Evolutionary conservation across 2,888 invertebrate genomes (phyloP).

Genomic region (Ormyrus pomaceus): DNA sequence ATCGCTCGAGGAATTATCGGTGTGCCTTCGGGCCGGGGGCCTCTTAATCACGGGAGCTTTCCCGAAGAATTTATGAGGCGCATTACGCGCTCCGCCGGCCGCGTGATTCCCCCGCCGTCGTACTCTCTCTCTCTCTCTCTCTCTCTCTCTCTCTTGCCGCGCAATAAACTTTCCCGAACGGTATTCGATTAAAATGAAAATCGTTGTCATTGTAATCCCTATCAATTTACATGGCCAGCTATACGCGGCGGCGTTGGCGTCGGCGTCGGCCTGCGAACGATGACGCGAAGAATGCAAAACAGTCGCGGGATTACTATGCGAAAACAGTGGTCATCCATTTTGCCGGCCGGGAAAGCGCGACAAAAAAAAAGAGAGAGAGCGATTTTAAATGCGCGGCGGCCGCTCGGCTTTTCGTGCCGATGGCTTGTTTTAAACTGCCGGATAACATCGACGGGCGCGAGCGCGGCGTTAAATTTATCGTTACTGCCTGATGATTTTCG

Average conservation of each 20-base stretch:
- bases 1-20: slow-evolving; percentile 14
- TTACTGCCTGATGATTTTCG: no score
- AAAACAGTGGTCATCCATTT: slow-evolving; percentile 44
- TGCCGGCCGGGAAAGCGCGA: no score
- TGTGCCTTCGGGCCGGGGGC: background rate
- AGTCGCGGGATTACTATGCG: slow-evolving; percentile 47
- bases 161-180: slow-evolving; percentile 45
- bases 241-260: background rate
- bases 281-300: slow-evolving; percentile 52
- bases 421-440: no score
- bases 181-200: slow-evolving; percentile 57
- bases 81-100: slow-evolving; percentile 41
- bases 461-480: no score
- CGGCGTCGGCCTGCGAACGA: background rate
- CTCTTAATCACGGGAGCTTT: slow-evolving; percentile 50
- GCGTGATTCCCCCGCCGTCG: background rate
- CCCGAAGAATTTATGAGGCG: slow-evolving; percentile 50
- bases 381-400: no score
- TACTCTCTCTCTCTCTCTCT: background rate
- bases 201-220: slow-evolving; percentile 54
- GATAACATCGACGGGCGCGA: no score
- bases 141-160: slow-evolving; percentile 26
- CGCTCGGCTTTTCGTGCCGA: no score
- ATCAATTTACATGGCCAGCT: slow-evolving; percentile 51
- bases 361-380: no score